Conservation (phyloP, 1,140 invertebrate genomes). For the Trichoplusia ni region DNA sequence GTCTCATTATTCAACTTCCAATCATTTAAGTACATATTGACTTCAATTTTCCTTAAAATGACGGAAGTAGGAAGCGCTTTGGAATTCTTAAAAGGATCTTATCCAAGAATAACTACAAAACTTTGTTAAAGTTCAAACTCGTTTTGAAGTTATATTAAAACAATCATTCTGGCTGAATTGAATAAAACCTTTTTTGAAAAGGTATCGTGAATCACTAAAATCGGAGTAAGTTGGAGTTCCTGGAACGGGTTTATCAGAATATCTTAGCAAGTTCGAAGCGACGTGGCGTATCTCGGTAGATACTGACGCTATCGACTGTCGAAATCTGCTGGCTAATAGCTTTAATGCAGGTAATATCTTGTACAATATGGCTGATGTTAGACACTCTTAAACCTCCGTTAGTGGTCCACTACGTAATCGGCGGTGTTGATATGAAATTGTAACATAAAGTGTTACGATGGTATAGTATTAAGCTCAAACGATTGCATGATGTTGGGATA, state of each 20-base stretch:
- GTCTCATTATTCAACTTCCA: too few relatives aligned
- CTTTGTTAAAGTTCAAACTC: neutral
- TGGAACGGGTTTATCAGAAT: neutral
- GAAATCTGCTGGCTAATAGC: conserved; percentile 2
- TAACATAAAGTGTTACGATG: too few relatives aligned
- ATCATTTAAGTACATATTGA: too few relatives aligned
- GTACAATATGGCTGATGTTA: neutral
- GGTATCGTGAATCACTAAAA: neutral
- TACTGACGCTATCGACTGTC: neutral
- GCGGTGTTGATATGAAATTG: too few relatives aligned
- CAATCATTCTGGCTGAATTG: neutral
- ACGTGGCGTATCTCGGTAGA: neutral
- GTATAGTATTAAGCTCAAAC: too few relatives aligned
- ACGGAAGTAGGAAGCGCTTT: too few relatives aligned
- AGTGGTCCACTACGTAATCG: too few relatives aligned
- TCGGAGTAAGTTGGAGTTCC: neutral
- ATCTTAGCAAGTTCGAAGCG: too few relatives aligned
- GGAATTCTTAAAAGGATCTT: too few relatives aligned
- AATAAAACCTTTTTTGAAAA: conserved; percentile 2
- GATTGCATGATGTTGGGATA: too few relatives aligned
- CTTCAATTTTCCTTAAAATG: neutral
- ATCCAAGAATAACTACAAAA: neutral
- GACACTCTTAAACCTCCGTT: neutral
- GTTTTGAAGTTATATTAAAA: conserved; percentile 1
- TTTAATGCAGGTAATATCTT: neutral